Evolutionary conservation across 2,888 invertebrate genomes (phyloP), one percentile per base, ranked within the genome.

Genomic region (Oeneis ivallda): DNA sequence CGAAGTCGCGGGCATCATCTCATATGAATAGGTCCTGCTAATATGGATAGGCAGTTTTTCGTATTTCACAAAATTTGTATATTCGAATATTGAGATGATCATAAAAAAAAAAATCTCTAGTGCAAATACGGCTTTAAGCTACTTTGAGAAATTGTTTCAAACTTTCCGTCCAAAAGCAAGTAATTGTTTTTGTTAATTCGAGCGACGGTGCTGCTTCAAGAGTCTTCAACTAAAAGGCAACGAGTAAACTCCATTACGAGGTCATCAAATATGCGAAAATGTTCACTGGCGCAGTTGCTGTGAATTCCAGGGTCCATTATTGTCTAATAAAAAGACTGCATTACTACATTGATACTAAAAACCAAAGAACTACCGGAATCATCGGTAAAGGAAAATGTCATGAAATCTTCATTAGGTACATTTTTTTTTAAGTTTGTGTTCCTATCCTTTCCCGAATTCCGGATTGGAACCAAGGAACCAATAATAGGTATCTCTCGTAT

Each of bases 251-350:
- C 71, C 70, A 71, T 70, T 72, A 71, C 63, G 60, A 47, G 19
- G 62, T 64, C 65, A 71, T 71, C 69, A 69, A 71, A 73, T 72
- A 72, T 73, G 70, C 68, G 67, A 67, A 66, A 69, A 65, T 67
- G 65, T 69, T 61, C 69, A 62, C 56, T 65, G 37, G 56, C 62
- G 61, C 64, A 67, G 64, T 64, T 61, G 45, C 66, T 60, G 57
- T 49, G 54, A 62, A 59, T 69, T 62, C 32, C 56, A 62, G 59
- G 17, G 54, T 57, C 66, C 66, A 71, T 71, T 66, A 58, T 58
- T 65, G 71, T 64, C 62, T 64, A 69, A 71, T 71, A 71, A 69
- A 70, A 71, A 67, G 67, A 52, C 41, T 37, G 59, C 26, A 60
- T 17, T 17, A n/a, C 34, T 19, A 15, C 37, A 37, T 1, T 52